A percentile compares a stretch with the other conserved stretches of the same genome.
phyloP scores from a whole-genome alignment of 1,140 invertebrate genomes.

The Tigriopus japonicus region DNA sequence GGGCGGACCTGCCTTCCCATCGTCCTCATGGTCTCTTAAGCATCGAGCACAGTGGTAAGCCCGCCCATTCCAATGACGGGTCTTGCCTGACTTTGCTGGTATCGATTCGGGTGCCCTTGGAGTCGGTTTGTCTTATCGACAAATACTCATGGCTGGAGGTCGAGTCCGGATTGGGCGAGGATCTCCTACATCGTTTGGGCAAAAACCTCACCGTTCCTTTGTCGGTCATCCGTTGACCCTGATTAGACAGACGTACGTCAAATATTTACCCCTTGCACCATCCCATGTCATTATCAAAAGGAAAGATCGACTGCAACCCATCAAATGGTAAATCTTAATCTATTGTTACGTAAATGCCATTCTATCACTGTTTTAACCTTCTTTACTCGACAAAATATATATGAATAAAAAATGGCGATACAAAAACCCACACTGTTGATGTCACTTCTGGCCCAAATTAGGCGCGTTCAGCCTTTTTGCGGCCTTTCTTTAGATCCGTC shows the following conservation, averaged over 20 bases:
- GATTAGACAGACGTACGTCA: no score
- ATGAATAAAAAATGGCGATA: no score
- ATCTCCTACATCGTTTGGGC: conserved; percentile 41
- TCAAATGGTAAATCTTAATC: no score
- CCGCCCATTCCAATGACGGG: conserved; percentile 39
- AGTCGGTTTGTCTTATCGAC: conserved; percentile 45
- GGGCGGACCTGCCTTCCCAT: conserved; percentile 59
- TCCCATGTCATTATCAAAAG: no score
- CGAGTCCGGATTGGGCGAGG: conserved; percentile 43
- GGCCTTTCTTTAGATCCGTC: neutral
- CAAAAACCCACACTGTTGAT: no score
- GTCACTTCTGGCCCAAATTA: no score
- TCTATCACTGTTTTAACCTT: no score
- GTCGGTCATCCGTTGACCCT: neutral
- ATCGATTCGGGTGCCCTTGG: conserved; percentile 39
- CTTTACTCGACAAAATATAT: no score
- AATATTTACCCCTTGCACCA: no score
- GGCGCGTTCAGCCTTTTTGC: no score
- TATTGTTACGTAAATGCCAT: no score
- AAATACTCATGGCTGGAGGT: conserved; percentile 75
- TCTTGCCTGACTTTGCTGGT: conserved; percentile 61
- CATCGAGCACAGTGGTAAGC: conserved; percentile 31
- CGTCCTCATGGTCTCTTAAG: conserved; percentile 58
- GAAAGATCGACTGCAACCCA: no score
- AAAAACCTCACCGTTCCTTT: conserved; percentile 56